Conservation (phyloP, 37 sponge, comb jelly and placozoan species). For the Petrosia ficiformis region DNA sequence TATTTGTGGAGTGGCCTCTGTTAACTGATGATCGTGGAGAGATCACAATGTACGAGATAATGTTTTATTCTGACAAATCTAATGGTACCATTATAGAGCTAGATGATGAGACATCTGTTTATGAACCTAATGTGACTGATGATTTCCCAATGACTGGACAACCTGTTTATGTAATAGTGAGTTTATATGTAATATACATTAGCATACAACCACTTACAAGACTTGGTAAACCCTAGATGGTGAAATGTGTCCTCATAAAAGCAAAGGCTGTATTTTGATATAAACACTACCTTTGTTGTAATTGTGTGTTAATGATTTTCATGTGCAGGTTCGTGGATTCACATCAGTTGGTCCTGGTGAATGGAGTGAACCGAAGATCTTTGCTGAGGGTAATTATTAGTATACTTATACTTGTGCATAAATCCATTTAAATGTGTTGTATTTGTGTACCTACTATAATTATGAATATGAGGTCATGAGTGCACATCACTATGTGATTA, state of each 20-base stretch:
- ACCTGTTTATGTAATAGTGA: constrained; percentile 4
- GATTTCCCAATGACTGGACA: neutral
- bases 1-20: neutral
- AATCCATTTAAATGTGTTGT: too few species aligned
- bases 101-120: neutral
- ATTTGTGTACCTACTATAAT: too few species aligned
- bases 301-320: neutral
- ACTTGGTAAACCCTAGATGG: too few species aligned
- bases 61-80: neutral
- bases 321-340: neutral
- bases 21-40: neutral
- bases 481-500: neutral
- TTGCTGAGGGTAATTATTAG: neutral
- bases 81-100: neutral
- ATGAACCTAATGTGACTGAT: neutral
- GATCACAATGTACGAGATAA: neutral
- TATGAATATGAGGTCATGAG: neutral
- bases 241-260: too few species aligned
- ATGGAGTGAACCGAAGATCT: constrained; percentile 5
- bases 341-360: constrained; percentile 3
- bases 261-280: too few species aligned
- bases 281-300: neutral
- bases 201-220: too few species aligned
- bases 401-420: too few species aligned
- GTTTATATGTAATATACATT: neutral